phyloP scores from a whole-genome alignment of 2,888 invertebrate species.

The Sinopyrophorus schimmeli region DNA sequence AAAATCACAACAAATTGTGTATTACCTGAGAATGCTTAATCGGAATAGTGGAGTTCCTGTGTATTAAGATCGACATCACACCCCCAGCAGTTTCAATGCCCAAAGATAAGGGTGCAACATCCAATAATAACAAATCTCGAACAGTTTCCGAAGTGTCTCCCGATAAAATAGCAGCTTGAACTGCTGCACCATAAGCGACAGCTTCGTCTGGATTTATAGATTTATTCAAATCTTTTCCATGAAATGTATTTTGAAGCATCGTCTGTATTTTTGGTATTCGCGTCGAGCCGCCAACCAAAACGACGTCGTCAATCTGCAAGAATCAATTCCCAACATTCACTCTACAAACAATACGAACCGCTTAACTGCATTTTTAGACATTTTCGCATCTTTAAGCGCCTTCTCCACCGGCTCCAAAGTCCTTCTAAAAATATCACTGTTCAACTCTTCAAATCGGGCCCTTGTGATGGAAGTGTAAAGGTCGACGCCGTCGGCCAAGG shows the following conservation, averaged over 20 bases:
- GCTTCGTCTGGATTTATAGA: conserved; percentile 75
- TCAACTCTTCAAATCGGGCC: conserved; percentile 68
- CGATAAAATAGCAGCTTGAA: conserved; percentile 65
- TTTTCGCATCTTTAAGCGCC: conserved; percentile 64
- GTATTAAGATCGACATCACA: conserved; percentile 70
- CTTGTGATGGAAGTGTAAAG: conserved; percentile 63
- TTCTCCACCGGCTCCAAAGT: conserved; percentile 69
- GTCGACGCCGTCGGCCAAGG: conserved; percentile 63
- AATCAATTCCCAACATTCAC: too few relatives aligned
- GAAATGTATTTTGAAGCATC: conserved; percentile 60
- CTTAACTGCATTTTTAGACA: conserved; percentile 57
- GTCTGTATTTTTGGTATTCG: conserved; percentile 70
- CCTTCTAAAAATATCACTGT: conserved; percentile 64
- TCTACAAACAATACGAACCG: too few relatives aligned
- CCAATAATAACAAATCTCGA: conserved; percentile 66
- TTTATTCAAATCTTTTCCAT: conserved; percentile 66
- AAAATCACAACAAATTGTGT: conserved; percentile 1
- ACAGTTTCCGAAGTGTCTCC: conserved; percentile 62
- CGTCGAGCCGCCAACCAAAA: conserved; percentile 69
- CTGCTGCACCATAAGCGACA: conserved; percentile 70
- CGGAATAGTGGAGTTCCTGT: conserved; percentile 69
- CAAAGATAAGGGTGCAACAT: conserved; percentile 67
- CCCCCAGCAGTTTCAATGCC: conserved; percentile 75
- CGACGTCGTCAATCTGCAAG: conserved; percentile 59
- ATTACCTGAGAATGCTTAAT: conserved; percentile 61